Conservation (phyloP, 1,140 invertebrate species). For the Drosophila parabipectinata region DNA sequence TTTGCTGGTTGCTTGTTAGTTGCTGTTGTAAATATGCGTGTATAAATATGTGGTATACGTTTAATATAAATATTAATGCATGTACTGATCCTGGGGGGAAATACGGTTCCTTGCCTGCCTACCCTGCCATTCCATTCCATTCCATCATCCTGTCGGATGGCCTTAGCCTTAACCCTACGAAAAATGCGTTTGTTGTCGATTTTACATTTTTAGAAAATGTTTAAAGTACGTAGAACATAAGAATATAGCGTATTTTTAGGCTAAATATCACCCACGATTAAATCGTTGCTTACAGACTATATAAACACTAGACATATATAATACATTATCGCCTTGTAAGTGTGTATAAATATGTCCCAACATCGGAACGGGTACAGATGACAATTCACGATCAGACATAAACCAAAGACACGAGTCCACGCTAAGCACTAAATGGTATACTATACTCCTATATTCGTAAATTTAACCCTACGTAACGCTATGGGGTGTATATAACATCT, state of each 20-base stretch:
- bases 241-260: slow-evolving; percentile 83
- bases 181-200: slow-evolving; percentile 46
- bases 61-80: slow-evolving; percentile 40
- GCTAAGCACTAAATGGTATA: slow-evolving; percentile 32
- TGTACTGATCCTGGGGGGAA: slow-evolving; percentile 49
- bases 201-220: slow-evolving; percentile 80
- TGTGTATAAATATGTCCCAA: slow-evolving; percentile 61
- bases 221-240: slow-evolving; percentile 81
- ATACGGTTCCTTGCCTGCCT: slow-evolving; percentile 26
- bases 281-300: slow-evolving; percentile 80
- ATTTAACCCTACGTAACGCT: slow-evolving; percentile 32
- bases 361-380: slow-evolving; percentile 29
- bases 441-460: background rate
- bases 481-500: slow-evolving; percentile 52
- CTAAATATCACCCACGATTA: slow-evolving; percentile 84
- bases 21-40: slow-evolving; percentile 66
- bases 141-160: background rate
- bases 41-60: slow-evolving; percentile 56
- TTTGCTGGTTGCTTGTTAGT: slow-evolving; percentile 14
- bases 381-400: slow-evolving; percentile 40
- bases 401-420: slow-evolving; percentile 43
- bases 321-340: slow-evolving; percentile 58
- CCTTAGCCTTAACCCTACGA: slow-evolving; percentile 15
- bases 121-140: background rate
- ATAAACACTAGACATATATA: slow-evolving; percentile 78